phyloP scores from a whole-genome alignment of 2,888 invertebrate species.

The Pyrgus malvae region DNA sequence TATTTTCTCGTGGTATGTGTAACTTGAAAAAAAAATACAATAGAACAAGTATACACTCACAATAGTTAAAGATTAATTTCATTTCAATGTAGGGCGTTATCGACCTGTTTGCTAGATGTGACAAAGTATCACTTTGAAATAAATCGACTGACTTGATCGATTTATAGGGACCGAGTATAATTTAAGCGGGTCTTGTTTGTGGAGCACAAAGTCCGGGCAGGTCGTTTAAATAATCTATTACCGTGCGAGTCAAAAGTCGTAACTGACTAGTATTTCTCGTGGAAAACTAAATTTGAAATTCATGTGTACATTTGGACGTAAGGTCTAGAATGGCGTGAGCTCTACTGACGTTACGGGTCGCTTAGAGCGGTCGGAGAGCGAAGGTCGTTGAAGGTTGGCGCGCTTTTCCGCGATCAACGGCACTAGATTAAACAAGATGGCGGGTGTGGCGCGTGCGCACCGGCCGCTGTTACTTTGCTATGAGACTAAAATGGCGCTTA shows the following conservation, averaged over 20 bases:
- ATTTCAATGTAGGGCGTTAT: too few species aligned
- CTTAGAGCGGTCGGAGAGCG: constrained; percentile 73
- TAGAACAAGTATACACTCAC: too few species aligned
- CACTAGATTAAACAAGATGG: constrained; percentile 80
- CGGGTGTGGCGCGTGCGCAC: constrained; percentile 78
- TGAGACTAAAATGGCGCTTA: constrained; percentile 58
- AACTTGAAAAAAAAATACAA: too few species aligned
- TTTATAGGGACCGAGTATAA: constrained; percentile 66
- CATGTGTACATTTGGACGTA: constrained; percentile 3
- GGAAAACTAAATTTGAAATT: constrained; percentile 3
- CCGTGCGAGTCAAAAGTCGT: constrained; percentile 27
- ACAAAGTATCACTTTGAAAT: constrained; percentile 66
- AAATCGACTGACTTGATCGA: constrained; percentile 56
- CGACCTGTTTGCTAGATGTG: constrained; percentile 44
- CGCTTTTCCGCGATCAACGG: constrained; percentile 81
- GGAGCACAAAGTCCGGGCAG: constrained; percentile 57
- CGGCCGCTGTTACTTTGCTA: constrained; percentile 56
- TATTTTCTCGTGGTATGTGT: too few species aligned
- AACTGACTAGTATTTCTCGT: background rate
- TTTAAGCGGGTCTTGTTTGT: constrained; percentile 62
- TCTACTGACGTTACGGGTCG: constrained; percentile 43
- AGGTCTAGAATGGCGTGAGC: constrained; percentile 32
- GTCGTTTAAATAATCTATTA: constrained; percentile 40
- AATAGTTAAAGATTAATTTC: too few species aligned
- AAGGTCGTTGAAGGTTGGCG: constrained; percentile 82